phyloP scores from a whole-genome alignment of 2,797 vertebrate species.

The Brotula barbata region DNA sequence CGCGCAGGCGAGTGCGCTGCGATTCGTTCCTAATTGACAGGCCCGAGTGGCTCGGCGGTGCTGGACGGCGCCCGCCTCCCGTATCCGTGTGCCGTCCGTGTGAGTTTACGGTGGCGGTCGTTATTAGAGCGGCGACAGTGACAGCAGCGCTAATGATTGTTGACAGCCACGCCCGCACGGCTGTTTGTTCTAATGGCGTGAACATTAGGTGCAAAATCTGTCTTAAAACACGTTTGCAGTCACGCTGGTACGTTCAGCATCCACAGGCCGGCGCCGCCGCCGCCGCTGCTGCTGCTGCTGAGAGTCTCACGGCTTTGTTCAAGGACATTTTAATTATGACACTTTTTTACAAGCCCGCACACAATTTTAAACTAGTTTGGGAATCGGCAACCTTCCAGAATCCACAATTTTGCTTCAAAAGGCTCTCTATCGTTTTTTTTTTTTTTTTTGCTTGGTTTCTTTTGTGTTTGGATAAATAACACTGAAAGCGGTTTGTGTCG shows the following conservation, averaged over 20 bases:
- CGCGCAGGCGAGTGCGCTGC: no score
- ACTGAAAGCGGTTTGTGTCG: no score
- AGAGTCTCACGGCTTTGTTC: background rate
- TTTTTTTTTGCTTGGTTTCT: no score
- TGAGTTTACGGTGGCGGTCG: slow-evolving; percentile 67
- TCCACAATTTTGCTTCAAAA: no score
- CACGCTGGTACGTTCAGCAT: slow-evolving; percentile 11
- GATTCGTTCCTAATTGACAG: slow-evolving; percentile 68
- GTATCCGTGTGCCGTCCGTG: slow-evolving; percentile 36
- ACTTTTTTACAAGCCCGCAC: background rate
- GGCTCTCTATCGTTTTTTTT: no score
- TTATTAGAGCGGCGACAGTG: slow-evolving; percentile 67
- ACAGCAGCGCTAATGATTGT: slow-evolving; percentile 79
- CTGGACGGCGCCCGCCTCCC: slow-evolving; percentile 35
- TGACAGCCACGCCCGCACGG: slow-evolving; percentile 83
- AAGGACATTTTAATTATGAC: slow-evolving; percentile 21
- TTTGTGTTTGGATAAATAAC: no score
- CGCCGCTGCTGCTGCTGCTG: slow-evolving; percentile 18
- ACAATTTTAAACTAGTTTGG: background rate
- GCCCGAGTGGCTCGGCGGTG: slow-evolving; percentile 34
- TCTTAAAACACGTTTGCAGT: slow-evolving; percentile 6
- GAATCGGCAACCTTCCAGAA: background rate
- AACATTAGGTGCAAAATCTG: slow-evolving; percentile 63
- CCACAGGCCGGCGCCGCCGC: no score
- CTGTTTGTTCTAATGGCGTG: slow-evolving; percentile 80